Evolutionary conservation across 2,888 invertebrate genomes (phyloP).

Genomic region (Metellina segmentata): DNA sequence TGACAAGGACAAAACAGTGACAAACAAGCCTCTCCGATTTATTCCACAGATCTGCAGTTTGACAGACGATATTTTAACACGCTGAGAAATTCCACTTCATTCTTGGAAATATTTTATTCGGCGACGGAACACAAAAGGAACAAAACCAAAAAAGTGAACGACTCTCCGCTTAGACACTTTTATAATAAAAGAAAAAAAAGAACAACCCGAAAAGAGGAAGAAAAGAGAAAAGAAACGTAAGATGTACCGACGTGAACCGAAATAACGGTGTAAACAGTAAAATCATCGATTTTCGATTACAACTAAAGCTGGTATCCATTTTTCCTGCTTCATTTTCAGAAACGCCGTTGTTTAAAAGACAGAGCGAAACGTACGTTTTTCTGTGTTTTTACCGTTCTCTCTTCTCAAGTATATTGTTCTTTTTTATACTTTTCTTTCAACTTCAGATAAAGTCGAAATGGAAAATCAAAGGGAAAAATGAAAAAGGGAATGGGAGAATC

Average conservation of each 20-base stretch:
- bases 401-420: constrained; percentile 3
- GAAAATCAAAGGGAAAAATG: constrained; percentile 4
- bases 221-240: constrained; percentile 25
- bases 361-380: background rate
- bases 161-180: constrained; percentile 35
- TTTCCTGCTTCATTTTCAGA: constrained; percentile 46
- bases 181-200: constrained; percentile 39
- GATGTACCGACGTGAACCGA: constrained; percentile 19
- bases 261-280: constrained; percentile 73
- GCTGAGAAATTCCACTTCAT: constrained; percentile 21
- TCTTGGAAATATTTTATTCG: constrained; percentile 44
- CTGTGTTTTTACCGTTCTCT: background rate
- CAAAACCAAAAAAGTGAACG: constrained; percentile 10
- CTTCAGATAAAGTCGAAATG: constrained; percentile 16
- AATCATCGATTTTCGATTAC: constrained; percentile 75
- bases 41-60: constrained; percentile 16
- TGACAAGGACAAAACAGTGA: background rate
- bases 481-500: background rate
- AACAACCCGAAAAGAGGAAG: background rate
- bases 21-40: constrained; percentile 10
- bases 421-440: constrained; percentile 46
- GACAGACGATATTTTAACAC: constrained; percentile 49
- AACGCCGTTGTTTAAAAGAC: constrained; percentile 48
- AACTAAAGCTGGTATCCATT: constrained; percentile 54
- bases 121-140: background rate